These are phyloP conservation scores for Mus pahari DNA, from an alignment of 2,113 vertebrate species.

Conservation along the genomic window DNA sequence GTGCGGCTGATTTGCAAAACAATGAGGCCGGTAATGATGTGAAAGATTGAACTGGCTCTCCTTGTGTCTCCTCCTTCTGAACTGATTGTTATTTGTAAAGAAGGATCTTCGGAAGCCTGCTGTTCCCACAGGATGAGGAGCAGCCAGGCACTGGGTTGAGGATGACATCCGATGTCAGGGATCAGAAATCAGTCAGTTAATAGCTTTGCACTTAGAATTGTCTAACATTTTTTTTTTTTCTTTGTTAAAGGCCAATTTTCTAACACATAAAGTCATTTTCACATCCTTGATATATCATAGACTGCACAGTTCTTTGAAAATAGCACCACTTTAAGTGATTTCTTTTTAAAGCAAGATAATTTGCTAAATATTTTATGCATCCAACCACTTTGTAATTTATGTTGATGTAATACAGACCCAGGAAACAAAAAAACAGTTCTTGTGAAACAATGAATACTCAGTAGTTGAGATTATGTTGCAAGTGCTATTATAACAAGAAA, in stretches of 20 bases:
- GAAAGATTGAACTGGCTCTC: slow-evolving; percentile 89
- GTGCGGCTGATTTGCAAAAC: slow-evolving; percentile 93
- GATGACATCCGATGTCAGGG: slow-evolving; percentile 83
- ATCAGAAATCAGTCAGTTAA: slow-evolving; percentile 86
- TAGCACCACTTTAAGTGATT: slow-evolving; percentile 58
- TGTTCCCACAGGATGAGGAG: slow-evolving; percentile 85
- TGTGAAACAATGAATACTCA: neutral
- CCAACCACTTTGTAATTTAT: slow-evolving; percentile 71
- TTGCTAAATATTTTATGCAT: slow-evolving; percentile 75
- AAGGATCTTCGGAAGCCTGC: slow-evolving; percentile 88
- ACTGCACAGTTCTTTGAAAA: slow-evolving; percentile 62
- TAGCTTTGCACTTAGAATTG: slow-evolving; percentile 81
- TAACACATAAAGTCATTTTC: slow-evolving; percentile 75
- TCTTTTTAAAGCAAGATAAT: slow-evolving; percentile 67
- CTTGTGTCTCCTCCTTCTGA: slow-evolving; percentile 86
- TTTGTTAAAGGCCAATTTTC: slow-evolving; percentile 71
- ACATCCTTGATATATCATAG: slow-evolving; percentile 53
- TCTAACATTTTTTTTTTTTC: slow-evolving; percentile 62
- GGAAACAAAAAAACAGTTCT: slow-evolving; percentile 63
- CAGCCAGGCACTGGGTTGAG: slow-evolving; percentile 74
- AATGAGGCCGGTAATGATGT: slow-evolving; percentile 90
- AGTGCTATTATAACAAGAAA: slow-evolving; percentile 47
- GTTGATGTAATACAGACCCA: slow-evolving; percentile 46
- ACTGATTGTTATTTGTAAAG: slow-evolving; percentile 90
- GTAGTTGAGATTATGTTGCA: slow-evolving; percentile 44